Evolutionary conservation across 2,113 vertebrate genomes (phyloP), one percentile per base, ranked within the genome.

Genomic region (Dasyprocta punctata): DNA sequence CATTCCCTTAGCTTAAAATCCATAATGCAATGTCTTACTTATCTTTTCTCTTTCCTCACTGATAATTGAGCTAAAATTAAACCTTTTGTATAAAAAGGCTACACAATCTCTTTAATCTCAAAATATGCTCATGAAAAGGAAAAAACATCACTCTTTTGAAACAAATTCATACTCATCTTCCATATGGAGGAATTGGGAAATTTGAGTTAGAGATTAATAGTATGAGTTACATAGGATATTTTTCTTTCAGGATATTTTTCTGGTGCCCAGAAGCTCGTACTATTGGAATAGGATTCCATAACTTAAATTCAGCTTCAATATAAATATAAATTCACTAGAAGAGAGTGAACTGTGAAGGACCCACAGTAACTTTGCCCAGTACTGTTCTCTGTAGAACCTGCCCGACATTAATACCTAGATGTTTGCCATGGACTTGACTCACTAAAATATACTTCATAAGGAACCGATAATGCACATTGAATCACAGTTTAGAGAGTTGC

Each of bases 401-500:
- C 44, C 80, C 84, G 56, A 82, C 71, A 97, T 96, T 82, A 86
- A 93, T 83, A 84, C 89, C 90, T 3, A 89, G 63, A 83, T 22
- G 78, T 82, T 87, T 95, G 47, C 93, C 81, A 84, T 26, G 80
- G 82, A 96, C 49, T 95, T 95, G 97, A 98, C 94, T 98, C 96
- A 97, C 96, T 97, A 87, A 96, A 98, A 97, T 97, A 97, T 89
- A 52, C 96, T 98, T 98, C 92, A 95, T 96, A 98, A 97, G 96
- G 93, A 98, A 96, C 93, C 89, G 97, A 97, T 92, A 97, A 97
- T 97, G 98, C 67, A 97, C 69, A 90, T 95, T 94, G 95, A 92
- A 98, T 98, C 98, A 98, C 98, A 99, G 98, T 98, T 98, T 98
- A 98, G 97, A 97, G 86, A 97, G 97, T 97, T 98, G 97, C 91